phyloP scores from a whole-genome alignment of 2,797 vertebrate species.

The Dendrocincla fuliginosa region DNA sequence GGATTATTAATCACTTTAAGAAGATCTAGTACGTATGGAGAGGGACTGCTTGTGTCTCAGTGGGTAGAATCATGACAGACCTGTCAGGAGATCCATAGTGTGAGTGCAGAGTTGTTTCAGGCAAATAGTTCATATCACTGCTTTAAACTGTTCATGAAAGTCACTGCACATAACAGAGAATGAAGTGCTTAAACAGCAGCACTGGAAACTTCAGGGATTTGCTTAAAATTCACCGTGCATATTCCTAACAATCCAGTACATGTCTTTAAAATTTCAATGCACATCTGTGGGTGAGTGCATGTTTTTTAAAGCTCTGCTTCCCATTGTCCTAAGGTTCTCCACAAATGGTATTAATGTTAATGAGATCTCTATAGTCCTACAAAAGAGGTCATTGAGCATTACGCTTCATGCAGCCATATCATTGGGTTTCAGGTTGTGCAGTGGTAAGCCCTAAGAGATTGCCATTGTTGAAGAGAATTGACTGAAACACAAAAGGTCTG shows the following conservation, averaged over 20 bases:
- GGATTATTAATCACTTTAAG: background rate
- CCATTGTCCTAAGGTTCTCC: conserved; percentile 47
- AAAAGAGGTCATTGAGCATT: conserved; percentile 61
- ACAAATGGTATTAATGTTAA: conserved; percentile 65
- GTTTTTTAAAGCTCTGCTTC: conserved; percentile 58
- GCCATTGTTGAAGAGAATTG: conserved; percentile 13
- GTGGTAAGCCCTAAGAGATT: conserved; percentile 41
- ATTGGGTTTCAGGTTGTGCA: conserved; percentile 56
- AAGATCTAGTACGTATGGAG: background rate
- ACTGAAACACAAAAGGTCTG: conserved; percentile 25
- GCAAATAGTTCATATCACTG: background rate
- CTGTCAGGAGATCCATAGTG: background rate
- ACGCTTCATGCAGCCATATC: conserved; percentile 19
- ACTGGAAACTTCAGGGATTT: conserved; percentile 20
- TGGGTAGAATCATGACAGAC: background rate
- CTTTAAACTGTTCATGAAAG: conserved; percentile 19
- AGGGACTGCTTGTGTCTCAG: background rate
- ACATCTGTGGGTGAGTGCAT: conserved; percentile 32
- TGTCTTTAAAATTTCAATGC: conserved; percentile 40
- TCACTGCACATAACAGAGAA: background rate
- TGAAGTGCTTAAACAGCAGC: background rate
- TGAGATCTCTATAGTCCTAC: conserved; percentile 67
- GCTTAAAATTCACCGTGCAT: conserved; percentile 44
- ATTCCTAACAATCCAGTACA: background rate
- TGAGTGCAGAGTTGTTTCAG: background rate